These are phyloP conservation scores for Hemibagrus wyckioides DNA, from an alignment of 2,113 vertebrate species.

Conservation along the genomic window DNA sequence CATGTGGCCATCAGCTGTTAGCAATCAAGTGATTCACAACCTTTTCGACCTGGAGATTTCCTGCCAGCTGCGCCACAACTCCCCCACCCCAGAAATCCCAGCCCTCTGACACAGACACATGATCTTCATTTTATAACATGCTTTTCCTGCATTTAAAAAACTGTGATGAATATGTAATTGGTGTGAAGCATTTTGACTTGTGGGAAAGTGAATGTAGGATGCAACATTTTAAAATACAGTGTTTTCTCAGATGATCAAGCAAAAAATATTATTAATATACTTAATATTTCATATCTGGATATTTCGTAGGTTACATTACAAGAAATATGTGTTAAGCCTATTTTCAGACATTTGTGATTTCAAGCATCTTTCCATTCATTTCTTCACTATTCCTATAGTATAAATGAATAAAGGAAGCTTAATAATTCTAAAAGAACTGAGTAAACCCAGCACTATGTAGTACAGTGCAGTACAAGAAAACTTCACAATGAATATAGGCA, in stretches of 20 bases:
- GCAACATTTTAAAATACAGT: background rate
- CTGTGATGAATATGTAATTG: background rate
- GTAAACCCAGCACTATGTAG: background rate
- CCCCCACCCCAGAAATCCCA: constrained; percentile 28
- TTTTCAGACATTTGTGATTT: background rate
- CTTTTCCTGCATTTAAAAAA: constrained; percentile 20
- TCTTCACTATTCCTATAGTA: background rate
- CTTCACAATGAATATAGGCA: background rate
- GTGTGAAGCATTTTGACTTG: background rate
- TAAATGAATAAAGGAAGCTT: background rate
- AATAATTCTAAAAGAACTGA: too few relatives aligned
- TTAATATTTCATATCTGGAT: too few relatives aligned
- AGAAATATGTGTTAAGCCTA: background rate
- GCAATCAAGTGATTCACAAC: constrained; percentile 55
- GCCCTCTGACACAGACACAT: background rate
- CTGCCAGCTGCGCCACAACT: constrained; percentile 45
- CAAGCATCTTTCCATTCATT: background rate
- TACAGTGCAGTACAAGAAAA: background rate
- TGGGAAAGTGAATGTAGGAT: background rate
- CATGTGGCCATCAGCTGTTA: constrained; percentile 46
- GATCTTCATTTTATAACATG: background rate
- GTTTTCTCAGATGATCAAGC: background rate
- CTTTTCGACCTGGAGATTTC: constrained; percentile 42
- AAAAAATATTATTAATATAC: background rate
- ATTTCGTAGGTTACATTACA: too few relatives aligned